Evolutionary conservation across 2,113 vertebrate genomes (phyloP), one percentile per base, ranked within the genome.

Genomic region (Tautogolabrus adspersus): DNA sequence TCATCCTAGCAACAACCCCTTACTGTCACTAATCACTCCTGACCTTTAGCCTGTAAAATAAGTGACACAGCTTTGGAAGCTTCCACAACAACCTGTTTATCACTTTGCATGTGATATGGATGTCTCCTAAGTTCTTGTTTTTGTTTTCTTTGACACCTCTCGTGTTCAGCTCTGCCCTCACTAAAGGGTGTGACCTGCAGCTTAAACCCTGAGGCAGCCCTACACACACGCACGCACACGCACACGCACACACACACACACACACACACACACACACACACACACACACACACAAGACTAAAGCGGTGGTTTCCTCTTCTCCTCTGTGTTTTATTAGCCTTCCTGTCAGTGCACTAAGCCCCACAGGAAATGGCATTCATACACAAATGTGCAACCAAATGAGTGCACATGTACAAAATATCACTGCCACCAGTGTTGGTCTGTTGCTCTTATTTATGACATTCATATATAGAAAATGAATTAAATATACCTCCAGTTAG

Each of bases 291-390:
- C 80, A 65, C 76, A 67, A 56, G 87, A 81, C 82, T 80, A 71
- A 80, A 93, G 84, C 51, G 63, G 89, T 81, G 59, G 89, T 92
- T 94, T 94, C 94, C 92, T 93, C 78, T 49, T 86, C 56, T 87
- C 74, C 56, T 88, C 77, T 56, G 55, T 82, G 73, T 90, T 91
- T 90, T 91, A 90, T 94, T 93, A 83, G 82, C 59, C 87, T 94
- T 94, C 93, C 93, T 94, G 93, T 93, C 83, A 90, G 81, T 67
- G 81, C 82, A 64, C 56, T 18, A 83, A 89, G 79, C 86, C 82
- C 87, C 81, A 89, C 92, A 94, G 94, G 93, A 95, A 94, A 91
- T 81, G 58, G 61, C 79, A 81, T 77, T 85, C 38, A 76, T 22
- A 75, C 77, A 83, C 66, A 87, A 89, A 78, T 81, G 81, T 56